phyloP scores from a whole-genome alignment of 2,113 vertebrate genomes.

The Meriones unguiculatus region DNA sequence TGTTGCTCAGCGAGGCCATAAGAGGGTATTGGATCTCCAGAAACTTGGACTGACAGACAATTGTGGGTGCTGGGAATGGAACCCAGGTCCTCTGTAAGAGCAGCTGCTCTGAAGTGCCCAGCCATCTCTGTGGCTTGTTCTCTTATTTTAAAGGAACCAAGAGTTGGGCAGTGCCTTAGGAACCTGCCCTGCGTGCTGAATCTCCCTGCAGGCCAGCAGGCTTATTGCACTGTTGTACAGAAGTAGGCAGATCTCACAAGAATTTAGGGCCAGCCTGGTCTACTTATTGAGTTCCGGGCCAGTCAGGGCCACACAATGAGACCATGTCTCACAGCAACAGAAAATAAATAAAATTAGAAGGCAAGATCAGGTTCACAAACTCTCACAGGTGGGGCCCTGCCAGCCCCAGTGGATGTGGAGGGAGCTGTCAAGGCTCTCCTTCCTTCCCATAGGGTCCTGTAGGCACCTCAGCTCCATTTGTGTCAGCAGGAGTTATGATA shows the following conservation, averaged over 20 bases:
- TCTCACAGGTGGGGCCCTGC: not conserved
- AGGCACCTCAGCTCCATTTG: not conserved
- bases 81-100: not conserved
- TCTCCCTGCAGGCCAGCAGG: not conserved
- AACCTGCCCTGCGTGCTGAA: not conserved
- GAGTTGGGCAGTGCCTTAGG: no score
- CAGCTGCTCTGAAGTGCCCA: not conserved
- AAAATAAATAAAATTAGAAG: not conserved
- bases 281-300: not conserved
- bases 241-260: not conserved
- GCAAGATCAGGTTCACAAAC: not conserved
- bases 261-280: not conserved
- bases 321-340: not conserved
- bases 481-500: not conserved
- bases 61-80: not conserved
- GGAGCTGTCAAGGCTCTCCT: not conserved
- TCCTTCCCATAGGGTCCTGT: not conserved
- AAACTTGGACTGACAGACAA: not conserved
- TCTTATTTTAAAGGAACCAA: not conserved
- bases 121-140: not conserved
- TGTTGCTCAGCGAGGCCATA: not conserved
- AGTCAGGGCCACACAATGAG: not conserved
- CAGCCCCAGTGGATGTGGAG: not conserved
- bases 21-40: not conserved
- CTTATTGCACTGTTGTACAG: not conserved